Conservation (phyloP, 2,888 invertebrate species). For the Microctonus hyperodae region DNA sequence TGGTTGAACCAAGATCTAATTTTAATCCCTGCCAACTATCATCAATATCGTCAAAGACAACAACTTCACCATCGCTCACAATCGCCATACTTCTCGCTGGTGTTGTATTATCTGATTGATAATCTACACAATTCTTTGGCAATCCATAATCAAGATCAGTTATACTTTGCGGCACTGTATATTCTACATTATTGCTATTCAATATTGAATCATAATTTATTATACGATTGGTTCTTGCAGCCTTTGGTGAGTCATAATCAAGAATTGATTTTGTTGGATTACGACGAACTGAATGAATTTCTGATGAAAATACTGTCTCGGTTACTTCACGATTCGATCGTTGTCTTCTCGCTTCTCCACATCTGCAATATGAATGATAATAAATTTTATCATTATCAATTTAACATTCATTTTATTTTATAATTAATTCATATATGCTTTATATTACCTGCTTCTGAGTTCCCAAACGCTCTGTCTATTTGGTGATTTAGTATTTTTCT, state of each 20-base stretch:
- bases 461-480: slow-evolving; percentile 69
- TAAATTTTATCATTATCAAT: no score
- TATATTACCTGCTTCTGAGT: slow-evolving; percentile 65
- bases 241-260: slow-evolving; percentile 60
- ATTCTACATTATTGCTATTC: slow-evolving; percentile 63
- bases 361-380: slow-evolving; percentile 54
- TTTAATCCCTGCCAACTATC: slow-evolving; percentile 78
- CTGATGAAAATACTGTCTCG: slow-evolving; percentile 70
- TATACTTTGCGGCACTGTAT: slow-evolving; percentile 58
- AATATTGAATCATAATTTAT: slow-evolving; percentile 60
- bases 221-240: slow-evolving; percentile 50
- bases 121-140: slow-evolving; percentile 60
- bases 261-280: slow-evolving; percentile 61
- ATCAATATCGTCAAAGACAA: slow-evolving; percentile 86
- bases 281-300: slow-evolving; percentile 69
- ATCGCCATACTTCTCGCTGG: slow-evolving; percentile 62
- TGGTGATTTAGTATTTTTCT: slow-evolving; percentile 66
- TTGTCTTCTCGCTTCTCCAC: slow-evolving; percentile 61
- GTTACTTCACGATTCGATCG: slow-evolving; percentile 67
- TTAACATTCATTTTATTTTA: background rate
- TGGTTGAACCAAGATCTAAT: slow-evolving; percentile 52
- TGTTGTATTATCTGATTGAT: slow-evolving; percentile 59
- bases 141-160: slow-evolving; percentile 61
- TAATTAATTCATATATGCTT: background rate
- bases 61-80: slow-evolving; percentile 79